Conservation (phyloP, 2,888 invertebrate genomes). For the Busseola fusca region DNA sequence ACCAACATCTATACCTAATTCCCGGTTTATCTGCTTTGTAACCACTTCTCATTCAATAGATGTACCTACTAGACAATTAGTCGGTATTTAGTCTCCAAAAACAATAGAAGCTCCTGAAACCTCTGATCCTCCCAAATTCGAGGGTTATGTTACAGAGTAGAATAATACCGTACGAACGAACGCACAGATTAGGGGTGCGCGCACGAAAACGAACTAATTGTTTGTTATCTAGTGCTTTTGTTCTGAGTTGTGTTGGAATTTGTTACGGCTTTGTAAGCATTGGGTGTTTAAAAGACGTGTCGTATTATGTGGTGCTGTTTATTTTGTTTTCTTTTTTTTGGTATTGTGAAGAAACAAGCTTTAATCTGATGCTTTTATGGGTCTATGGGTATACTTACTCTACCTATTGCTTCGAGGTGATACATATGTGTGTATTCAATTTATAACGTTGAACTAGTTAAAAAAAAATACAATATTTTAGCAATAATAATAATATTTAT, state of each 20-base stretch:
- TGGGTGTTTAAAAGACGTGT: conserved; percentile 16
- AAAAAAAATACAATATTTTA: too few relatives aligned
- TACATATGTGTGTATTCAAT: too few relatives aligned
- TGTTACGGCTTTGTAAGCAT: conserved; percentile 40
- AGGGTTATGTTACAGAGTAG: conserved; percentile 69
- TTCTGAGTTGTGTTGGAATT: conserved; percentile 60
- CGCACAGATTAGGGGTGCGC: conserved; percentile 71
- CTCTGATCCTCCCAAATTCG: conserved; percentile 64
- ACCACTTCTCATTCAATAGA: conserved; percentile 47
- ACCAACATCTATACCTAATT: conserved; percentile 13
- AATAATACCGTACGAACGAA: conserved; percentile 62
- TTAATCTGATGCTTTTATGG: neutral
- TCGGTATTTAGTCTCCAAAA: conserved; percentile 60
- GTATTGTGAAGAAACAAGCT: too few relatives aligned
- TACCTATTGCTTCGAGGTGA: too few relatives aligned
- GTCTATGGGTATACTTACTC: neutral
- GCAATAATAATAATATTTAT: too few relatives aligned
- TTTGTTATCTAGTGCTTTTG: conserved; percentile 76
- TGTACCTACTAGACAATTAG: conserved; percentile 60
- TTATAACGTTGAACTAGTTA: too few relatives aligned
- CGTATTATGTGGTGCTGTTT: neutral
- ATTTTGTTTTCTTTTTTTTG: neutral
- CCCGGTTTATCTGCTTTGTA: conserved; percentile 30
- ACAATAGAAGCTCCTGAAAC: conserved; percentile 65
- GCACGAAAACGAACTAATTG: conserved; percentile 77